phyloP scores from a whole-genome alignment of 2,797 vertebrate genomes.

The Malacoraja senta region DNA sequence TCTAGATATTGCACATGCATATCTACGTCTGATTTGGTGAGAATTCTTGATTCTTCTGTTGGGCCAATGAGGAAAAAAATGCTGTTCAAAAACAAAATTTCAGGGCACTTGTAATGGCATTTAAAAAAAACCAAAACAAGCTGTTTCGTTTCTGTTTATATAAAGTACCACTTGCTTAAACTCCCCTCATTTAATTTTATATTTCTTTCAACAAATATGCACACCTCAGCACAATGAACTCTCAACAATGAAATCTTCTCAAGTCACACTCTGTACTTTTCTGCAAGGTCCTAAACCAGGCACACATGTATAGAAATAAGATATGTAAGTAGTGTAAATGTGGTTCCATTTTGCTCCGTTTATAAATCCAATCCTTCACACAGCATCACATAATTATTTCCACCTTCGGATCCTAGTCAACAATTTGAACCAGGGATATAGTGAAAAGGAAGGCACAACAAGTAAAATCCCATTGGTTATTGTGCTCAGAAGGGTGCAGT shows the following conservation, averaged over 20 bases:
- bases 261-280: background rate
- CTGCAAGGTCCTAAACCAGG: background rate
- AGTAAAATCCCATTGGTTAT: background rate
- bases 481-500: background rate
- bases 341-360: background rate
- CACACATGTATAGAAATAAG: background rate
- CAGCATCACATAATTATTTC: background rate
- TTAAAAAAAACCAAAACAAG: background rate
- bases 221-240: background rate
- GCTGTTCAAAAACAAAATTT: background rate
- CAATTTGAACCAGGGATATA: background rate
- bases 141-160: background rate
- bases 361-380: background rate
- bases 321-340: background rate
- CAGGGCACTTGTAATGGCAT: background rate
- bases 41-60: background rate
- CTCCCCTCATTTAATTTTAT: background rate
- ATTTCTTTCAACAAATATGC: background rate
- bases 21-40: background rate
- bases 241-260: background rate
- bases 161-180: background rate
- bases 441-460: background rate
- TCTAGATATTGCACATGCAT: background rate
- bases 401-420: background rate
- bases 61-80: background rate